Conservation (phyloP, 2,113 vertebrate genomes). For the Erythrocercus mccallii region DNA sequence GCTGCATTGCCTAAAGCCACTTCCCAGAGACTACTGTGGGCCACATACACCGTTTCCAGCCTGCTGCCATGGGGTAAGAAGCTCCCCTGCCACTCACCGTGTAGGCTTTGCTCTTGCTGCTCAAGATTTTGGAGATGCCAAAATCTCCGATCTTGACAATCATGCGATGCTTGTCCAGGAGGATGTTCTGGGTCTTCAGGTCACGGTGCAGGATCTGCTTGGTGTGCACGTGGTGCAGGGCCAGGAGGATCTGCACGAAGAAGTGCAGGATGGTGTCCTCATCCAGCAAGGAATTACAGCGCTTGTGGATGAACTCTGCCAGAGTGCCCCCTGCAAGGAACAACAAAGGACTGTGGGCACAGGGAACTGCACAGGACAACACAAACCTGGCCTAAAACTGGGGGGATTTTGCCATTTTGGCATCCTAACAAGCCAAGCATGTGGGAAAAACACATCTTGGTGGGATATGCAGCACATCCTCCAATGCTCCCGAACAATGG, state of each 20-base stretch:
- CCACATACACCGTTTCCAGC: not conserved
- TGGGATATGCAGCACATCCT: not conserved
- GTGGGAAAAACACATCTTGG: not conserved
- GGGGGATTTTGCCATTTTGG: not conserved
- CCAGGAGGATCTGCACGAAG: constrained; percentile 95
- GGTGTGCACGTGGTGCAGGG: constrained; percentile 94
- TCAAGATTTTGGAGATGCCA: constrained; percentile 97
- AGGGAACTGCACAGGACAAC: not conserved
- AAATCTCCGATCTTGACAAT: constrained; percentile 97
- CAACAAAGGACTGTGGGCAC: not conserved
- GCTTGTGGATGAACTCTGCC: constrained; percentile 96
- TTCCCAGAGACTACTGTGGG: not conserved
- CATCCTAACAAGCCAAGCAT: not conserved
- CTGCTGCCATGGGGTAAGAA: not conserved
- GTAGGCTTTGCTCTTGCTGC: constrained; percentile 99
- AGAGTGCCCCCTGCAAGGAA: constrained; percentile 85
- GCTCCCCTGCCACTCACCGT: constrained; percentile 74
- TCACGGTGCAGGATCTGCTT: constrained; percentile 96
- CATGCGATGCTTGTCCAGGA: constrained; percentile 96
- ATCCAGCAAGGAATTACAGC: constrained; percentile 94
- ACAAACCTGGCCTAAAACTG: rapidly evolving
- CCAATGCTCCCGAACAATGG: not conserved
- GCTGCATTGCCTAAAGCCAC: not conserved
- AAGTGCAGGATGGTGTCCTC: constrained; percentile 98
- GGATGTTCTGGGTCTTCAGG: constrained; percentile 98